phyloP scores from a whole-genome alignment of 1,140 invertebrate genomes.

The Cydia fagiglandana region DNA sequence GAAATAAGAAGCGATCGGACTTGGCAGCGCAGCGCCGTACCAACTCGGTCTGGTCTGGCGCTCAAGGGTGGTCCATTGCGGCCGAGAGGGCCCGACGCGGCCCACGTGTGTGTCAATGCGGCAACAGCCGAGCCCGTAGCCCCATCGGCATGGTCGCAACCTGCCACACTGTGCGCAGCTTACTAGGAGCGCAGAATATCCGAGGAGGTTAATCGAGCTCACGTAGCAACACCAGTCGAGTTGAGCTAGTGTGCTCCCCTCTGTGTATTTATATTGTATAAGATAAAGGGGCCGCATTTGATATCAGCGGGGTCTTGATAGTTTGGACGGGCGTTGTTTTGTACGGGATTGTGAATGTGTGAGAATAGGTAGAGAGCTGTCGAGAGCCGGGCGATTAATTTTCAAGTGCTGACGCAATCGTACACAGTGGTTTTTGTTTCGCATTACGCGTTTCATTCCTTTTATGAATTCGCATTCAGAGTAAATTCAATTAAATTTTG shows the following conservation, averaged over 20 bases:
- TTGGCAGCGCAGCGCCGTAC: not conserved
- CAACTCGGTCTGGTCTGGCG: not conserved
- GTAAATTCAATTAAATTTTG: constrained; percentile 9
- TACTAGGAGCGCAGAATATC: constrained; percentile 59
- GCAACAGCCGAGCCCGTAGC: constrained; percentile 45
- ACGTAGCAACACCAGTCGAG: constrained; percentile 32
- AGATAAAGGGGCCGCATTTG: not conserved
- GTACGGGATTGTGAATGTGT: constrained; percentile 5
- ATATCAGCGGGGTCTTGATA: constrained; percentile 31
- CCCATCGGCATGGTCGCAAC: constrained; percentile 55
- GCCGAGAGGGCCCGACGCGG: constrained; percentile 38
- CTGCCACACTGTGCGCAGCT: constrained; percentile 63
- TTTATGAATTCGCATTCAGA: constrained; percentile 15
- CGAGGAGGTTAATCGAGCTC: constrained; percentile 39
- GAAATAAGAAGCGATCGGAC: not conserved
- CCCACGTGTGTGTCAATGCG: constrained; percentile 37
- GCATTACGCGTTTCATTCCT: constrained; percentile 29
- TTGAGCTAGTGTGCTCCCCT: constrained; percentile 37
- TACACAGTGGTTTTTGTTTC: constrained; percentile 28
- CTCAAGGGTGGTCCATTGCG: constrained; percentile 21
- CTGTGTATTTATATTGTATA: not conserved
- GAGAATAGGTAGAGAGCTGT: constrained; percentile 23
- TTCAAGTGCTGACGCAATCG: constrained; percentile 29
- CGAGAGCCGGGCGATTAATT: constrained; percentile 25
- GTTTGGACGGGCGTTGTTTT: constrained; percentile 21